phyloP scores from a whole-genome alignment of 2,113 vertebrate species.

The Origma solitaria region DNA sequence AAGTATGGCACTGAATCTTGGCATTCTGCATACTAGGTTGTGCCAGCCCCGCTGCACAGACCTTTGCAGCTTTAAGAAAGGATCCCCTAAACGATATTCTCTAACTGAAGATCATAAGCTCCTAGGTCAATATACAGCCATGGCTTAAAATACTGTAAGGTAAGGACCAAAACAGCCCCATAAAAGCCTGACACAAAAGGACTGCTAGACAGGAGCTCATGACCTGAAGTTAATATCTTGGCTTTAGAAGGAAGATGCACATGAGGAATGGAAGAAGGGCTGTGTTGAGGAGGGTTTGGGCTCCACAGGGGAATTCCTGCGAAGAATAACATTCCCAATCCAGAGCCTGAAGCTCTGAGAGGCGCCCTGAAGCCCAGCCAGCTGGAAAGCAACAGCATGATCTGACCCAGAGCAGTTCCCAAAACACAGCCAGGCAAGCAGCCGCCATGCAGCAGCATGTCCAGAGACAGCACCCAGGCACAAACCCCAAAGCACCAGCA shows the following conservation, averaged over 20 bases:
- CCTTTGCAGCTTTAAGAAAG: neutral
- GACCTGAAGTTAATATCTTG: neutral
- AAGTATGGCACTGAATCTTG: neutral
- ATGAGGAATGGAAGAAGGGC: neutral
- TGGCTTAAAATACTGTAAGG: neutral
- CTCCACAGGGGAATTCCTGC: neutral
- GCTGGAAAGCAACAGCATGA: neutral
- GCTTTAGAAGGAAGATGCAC: neutral
- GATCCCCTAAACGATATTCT: neutral
- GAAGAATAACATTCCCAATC: neutral
- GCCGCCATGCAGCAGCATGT: neutral
- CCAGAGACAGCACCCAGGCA: neutral
- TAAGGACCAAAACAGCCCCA: neutral
- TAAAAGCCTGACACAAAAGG: neutral
- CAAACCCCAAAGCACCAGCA: neutral
- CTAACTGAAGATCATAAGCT: neutral
- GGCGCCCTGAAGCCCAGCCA: neutral
- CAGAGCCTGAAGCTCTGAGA: neutral
- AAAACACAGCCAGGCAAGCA: neutral
- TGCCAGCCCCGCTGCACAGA: neutral
- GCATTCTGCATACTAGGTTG: neutral
- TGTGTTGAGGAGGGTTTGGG: neutral
- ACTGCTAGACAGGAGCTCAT: neutral
- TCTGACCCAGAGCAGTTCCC: neutral
- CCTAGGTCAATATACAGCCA: neutral